Evolutionary conservation across 2,797 vertebrate species (phyloP).

Genomic region (Botia kubotai): DNA sequence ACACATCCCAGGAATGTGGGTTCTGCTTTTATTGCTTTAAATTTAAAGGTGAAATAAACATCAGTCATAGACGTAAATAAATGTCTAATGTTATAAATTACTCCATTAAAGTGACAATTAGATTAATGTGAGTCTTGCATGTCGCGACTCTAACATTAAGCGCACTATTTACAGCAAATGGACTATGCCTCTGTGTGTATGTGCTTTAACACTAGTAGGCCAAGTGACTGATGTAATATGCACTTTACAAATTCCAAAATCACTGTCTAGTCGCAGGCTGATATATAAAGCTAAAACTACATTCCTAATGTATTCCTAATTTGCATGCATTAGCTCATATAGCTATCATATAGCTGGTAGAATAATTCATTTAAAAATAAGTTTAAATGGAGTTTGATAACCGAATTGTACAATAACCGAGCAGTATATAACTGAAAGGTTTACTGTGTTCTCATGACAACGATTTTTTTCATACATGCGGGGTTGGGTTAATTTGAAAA

Average conservation of each 20-base stretch:
- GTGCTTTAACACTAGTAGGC: slow-evolving; percentile 62
- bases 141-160: slow-evolving; percentile 34
- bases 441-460: no score
- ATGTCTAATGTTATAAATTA: neutral
- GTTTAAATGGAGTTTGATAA: no score
- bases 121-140: neutral
- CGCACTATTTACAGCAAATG: slow-evolving; percentile 94
- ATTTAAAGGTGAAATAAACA: neutral
- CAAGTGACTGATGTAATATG: slow-evolving; percentile 29
- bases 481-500: no score
- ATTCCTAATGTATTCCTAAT: no score
- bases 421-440: no score
- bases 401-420: no score
- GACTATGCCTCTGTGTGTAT: slow-evolving; percentile 66
- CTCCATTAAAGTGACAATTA: neutral
- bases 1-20: slow-evolving; percentile 61
- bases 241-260: neutral
- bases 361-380: no score
- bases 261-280: neutral
- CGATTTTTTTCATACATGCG: no score
- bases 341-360: no score
- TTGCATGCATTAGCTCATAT: no score
- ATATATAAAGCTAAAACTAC: no score
- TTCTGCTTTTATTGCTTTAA: neutral
- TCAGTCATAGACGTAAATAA: neutral